These are phyloP conservation scores for Lagopus muta DNA, from an alignment of 2,113 vertebrate genomes.

Conservation along the genomic window DNA sequence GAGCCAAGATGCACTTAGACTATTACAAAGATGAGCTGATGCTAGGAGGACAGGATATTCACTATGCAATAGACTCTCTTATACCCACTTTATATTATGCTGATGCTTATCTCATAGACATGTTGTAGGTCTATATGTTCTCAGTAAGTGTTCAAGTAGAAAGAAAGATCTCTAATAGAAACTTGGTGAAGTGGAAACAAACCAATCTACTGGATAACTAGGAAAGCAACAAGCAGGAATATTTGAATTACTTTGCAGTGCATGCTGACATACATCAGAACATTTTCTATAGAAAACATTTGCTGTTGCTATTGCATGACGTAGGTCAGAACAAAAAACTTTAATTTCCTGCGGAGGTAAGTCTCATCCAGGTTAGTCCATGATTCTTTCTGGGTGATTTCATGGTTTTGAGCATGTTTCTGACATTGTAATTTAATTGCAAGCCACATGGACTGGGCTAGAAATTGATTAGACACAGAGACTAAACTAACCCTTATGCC, in stretches of 20 bases:
- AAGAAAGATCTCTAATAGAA: not conserved
- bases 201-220: not conserved
- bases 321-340: not conserved
- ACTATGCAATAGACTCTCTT: not conserved
- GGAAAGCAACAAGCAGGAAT: not conserved
- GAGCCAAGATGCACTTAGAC: not conserved
- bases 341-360: not conserved
- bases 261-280: not conserved
- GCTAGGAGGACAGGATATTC: not conserved
- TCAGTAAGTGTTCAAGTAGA: not conserved
- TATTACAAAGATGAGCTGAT: not conserved
- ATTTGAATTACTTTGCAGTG: not conserved
- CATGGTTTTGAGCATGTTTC: not conserved
- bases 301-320: not conserved
- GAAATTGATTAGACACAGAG: not conserved
- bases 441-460: not conserved
- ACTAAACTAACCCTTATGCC: not conserved
- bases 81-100: not conserved
- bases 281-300: not conserved
- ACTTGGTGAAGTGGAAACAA: not conserved
- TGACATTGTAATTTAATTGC: not conserved
- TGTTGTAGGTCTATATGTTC: not conserved
- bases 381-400: not conserved
- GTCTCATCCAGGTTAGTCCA: not conserved
- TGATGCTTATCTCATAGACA: not conserved